Base-by-base conservation (phyloP, 2,797 vertebrate species). In the Hafferia zeledoni region DNA sequence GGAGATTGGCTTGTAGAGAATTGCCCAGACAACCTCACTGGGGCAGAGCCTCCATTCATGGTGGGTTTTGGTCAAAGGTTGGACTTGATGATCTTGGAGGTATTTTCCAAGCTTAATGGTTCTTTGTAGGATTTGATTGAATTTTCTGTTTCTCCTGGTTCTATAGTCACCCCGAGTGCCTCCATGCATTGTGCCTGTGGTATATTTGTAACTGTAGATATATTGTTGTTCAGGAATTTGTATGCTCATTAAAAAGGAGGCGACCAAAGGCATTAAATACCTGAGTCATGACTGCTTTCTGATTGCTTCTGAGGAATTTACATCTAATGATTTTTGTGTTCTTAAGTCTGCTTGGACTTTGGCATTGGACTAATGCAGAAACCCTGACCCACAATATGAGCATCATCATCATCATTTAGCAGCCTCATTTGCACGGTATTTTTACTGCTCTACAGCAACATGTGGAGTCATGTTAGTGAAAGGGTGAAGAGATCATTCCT, bases 161-260 rank as follows among this genome's bases (percentile, higher is more conserved):
- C 52, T 57, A 4, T 37, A 74, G 31, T 56, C 44, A 28, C 10
- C 25, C 55, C 11, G 18, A 13, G 13, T 7, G 31, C 50, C 49
- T 72, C 31, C 28, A 15, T 46, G 14, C 3, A 1, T 67, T 84
- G 3, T 56, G 19, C n/a, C 59, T 49, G 52, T 53, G 39, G 10
- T 82, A 1, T 64, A 43, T 46, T 44, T 43, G 31, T 27, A 76
- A 39, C 50, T 83, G 39, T 23, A 49, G 56, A 7, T 50, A 10
- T 3, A 12, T 23, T 22, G 16, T 31, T 55, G 44, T 53, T 78
- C 33, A 59, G 14, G 33, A 25, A 27, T 1, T 0, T 1, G 1
- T 18, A 8, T 31, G 24, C 28, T 57, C 25, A 22, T 67, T 44
- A 31, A 83, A 91, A 78, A 33, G 6, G 31, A 37, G 37, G 27